Base-by-base conservation (phyloP, 1,140 invertebrate species). In the Vanessa atalanta region DNA sequence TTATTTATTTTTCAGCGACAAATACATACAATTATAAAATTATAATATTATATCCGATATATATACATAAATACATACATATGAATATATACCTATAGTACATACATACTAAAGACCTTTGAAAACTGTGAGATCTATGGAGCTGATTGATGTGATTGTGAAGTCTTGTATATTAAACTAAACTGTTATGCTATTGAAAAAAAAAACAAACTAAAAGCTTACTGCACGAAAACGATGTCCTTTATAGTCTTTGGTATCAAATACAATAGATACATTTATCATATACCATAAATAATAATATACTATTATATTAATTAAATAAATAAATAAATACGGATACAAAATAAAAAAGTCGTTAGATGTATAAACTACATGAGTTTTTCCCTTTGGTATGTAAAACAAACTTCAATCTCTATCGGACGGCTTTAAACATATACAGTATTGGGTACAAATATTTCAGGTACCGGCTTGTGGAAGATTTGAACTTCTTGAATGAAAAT, bases 391-490 rank as follows among this genome's bases (percentile, higher is more conserved):
- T 57, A 57, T 26, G 4, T 57, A 43, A 5, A 43, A 43, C 16
- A 57, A 23, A 13, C 12, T 57, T 12, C 53, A 11, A 23, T 12
- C 16, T 57, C 1, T 16, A 61, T 15, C 31, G 57, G 31, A 61
- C 23, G 31, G 9, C 23, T 61, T 69, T 76, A 65, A 63, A 55
- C 31, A 47, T 61, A 55, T 2, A 65, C 6, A 51, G 65, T 13
- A 20, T 74, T 65, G 7, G 68, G 69, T 55, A 75, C 53, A 16
- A 57, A n/a, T 26, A 77, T 53, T 66, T 77, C 94, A 15, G 93
- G 91, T 11, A 94, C 94, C 12, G 90, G 89, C 79, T 95, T 95
- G 81, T 95, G 95, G 87, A 94, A 94, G 77, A 96, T 95, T 69
- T 93, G 86, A 16, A 96, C 93, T 73, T 96, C 95, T 64, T 95